Base-by-base conservation (phyloP, 2,797 vertebrate genomes). In the Lepilemur ruficaudatus region DNA sequence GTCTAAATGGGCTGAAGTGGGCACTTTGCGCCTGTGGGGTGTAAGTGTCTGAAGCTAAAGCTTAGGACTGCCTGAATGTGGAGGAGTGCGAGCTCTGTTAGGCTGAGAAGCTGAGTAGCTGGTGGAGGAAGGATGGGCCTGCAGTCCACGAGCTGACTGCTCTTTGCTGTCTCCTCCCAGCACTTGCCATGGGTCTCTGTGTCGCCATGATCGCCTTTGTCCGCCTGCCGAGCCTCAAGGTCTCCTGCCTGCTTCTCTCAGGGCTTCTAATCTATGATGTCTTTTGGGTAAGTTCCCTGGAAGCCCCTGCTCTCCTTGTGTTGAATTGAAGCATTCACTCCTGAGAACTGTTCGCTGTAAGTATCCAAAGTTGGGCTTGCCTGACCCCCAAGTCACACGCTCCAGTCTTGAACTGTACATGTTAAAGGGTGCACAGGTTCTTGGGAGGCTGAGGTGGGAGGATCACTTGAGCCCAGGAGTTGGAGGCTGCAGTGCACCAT, bases 191-290 rank as follows among this genome's bases (percentile, higher is more conserved):
- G 99, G 99, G 99, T 92, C 99, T 99, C 95, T 99, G 99, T 95
- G 99, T 99, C 3, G 99, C 99, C 98, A 99, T 99, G 99, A 99
- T 99, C 55, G 99, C 99, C 98, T 99, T 99, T 12, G 99, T 99
- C 97, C 99, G 99, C 96, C 99, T 99, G 97, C 99, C 99, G 70
- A 99, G 99, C 98, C 99, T 99, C 97, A 99, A 99, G 99, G 99
- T 99, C 96, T 99, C 99, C 88, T 99, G 99, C 98, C 99, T 99
- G 98, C 99, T 99, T 83, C 99, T 99, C 97, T 99, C 99, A 57
- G 99, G 99, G 96, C 99, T 99, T 90, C 99, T 99, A 98, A 99
- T 99, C 98, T 99, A 99, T 94, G 99, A 99, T 97, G 99, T 99
- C 84, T 99, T 99, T 98, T 99, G 99, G 99, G 99, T 99, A 99